Base-by-base conservation (phyloP, 2,113 vertebrate genomes). In the Hemibagrus wyckioides region DNA sequence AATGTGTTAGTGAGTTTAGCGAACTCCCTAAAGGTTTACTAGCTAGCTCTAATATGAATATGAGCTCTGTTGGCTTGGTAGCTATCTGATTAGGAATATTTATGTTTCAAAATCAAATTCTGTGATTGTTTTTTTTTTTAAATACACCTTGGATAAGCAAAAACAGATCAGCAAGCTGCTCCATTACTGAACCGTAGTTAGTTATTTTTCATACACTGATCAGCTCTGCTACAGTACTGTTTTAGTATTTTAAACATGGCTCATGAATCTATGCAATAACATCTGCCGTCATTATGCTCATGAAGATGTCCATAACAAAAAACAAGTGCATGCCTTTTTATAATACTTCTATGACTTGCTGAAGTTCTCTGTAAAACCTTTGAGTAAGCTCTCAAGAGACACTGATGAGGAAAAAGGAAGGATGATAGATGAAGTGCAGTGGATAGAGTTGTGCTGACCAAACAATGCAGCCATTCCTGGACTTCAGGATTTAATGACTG, bases 301-400 rank as follows among this genome's bases (percentile, higher is more conserved):
- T 73, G 69, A 73, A 73, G 19, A 41, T 39, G 23, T 10, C 23
- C 23, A 73, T 5, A 41, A 41, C 41, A 1, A 11, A 73, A 39
- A 41, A 15, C 17, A 71, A 71, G 17, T 71, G 67, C 63, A 30
- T 33, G 30, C 30, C 7, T 21, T 39, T 39, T 67, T 15, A 39
- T 21, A 23, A 39, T 33, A 41, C 36, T 41, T 41, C 10, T 10
- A 41, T 0, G 21, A 28, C 44, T 52, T 50, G 19, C 3, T 50
- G 19, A 50, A 77, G 75, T 50, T 14, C 23, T 36, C 77, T 56
- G 9, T 80, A 36, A 56, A 56, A 48, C 76, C 30, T 52, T 33
- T 19, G 17, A 77, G n/a, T 33, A 80, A 21, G 77, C 77, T 80
- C 52, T 80, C 50, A 80, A 56, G 50, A 80, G 48, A 52, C n/a